Evolutionary conservation across 2,888 invertebrate species (phyloP), one percentile per base, ranked within the genome.

Genomic region (Plagodis dolabraria): DNA sequence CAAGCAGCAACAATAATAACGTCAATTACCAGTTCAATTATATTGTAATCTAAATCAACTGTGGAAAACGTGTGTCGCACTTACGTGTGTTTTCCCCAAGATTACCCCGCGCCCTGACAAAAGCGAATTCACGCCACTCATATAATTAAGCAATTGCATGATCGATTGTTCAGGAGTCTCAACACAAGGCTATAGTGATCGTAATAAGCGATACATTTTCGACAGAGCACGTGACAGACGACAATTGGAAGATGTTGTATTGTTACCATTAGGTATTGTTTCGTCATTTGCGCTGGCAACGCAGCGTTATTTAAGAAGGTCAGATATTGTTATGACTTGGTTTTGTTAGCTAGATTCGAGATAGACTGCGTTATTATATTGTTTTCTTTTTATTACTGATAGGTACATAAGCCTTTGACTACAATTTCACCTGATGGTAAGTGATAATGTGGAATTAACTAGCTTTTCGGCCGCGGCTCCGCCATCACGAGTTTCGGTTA

Each of bases 261-360:
- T 62, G 55, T 62, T 62, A 51, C 50, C 47, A 51, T 53, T 50
- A 48, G 34, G 51, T 53, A 61, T 57, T 57, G 53, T 51, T 47
- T 34, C 42, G 49, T 47, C 47, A 43, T 57, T 51, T 10, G 38
- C 2, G 22, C 0, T 33, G 33, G 10, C 9, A 40, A 50, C 42
- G 42, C 34, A 11, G 42, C 43, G 42, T 33, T 33, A 50, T 50
- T n/a, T 34, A 34, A 43, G 33, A n/a, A 34, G 7, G 11, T 33
- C 7, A 22, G 22, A 22, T 40, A 40, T 40, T 42, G 10, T 5
- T 5, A 22, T 22, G 7, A 38, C 38, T 8, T 38, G 1, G 5
- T 38, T 38, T 22, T 22, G 22, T 22, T 22, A 22, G 22, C 22
- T 22, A 22, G 22, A 22, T 22, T 22, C 22, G n/a, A n/a, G n/a